Base-by-base conservation (phyloP, 2,797 vertebrate genomes). In the Aotus griseimembra region DNA sequence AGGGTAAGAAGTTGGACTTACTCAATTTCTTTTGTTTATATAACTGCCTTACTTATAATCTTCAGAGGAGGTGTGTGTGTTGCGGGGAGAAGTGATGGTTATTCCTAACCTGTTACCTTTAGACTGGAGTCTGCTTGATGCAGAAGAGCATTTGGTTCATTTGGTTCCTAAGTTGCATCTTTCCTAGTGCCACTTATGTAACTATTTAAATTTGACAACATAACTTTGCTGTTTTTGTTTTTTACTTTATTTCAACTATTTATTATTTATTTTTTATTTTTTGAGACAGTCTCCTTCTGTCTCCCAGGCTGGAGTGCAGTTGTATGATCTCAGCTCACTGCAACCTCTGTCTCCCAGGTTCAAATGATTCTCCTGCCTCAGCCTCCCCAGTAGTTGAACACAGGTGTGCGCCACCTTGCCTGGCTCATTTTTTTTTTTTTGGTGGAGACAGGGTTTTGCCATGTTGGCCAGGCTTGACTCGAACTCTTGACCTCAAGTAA, bases 1-100 rank as follows among this genome's bases (percentile, higher is more conserved):
- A 99, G 90, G 99, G 99, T 99, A 99, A 98, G 98, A 93, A 84
- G 57, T 91, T 0, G 2, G 89, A n/a, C 26, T 1, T 55, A 73
- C 19, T 20, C 0, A 64, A 2, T 94, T 96, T 46, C 30, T 20
- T 85, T 5, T 92, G 7, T 61, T 57, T 96, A 1, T 50, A 46
- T 28, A 70, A 50, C 9, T 33, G 1, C 28, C 93, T 0, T 77
- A 39, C 57, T 92, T 61, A 88, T 1, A 41, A 1, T 76, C 79
- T 52, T 92, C 24, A 92, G 4, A 4, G 33, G 14, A 67, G 1
- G 26, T 14, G 15, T 28, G 10, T 64, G 9, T 86, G 10, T 58
- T 46, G 8, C 0, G 4, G n/a, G 30, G 11, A 30, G 46, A 48
- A 55, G 44, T 44, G 26, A n/a, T 61, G 17, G 24, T 41, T 48